Percentiles rank a stretch among this genome's conserved stretches.
These are phyloP conservation scores for Eupithecia tripunctaria DNA, from an alignment of 2,888 invertebrate genomes.

Conservation along the genomic window DNA sequence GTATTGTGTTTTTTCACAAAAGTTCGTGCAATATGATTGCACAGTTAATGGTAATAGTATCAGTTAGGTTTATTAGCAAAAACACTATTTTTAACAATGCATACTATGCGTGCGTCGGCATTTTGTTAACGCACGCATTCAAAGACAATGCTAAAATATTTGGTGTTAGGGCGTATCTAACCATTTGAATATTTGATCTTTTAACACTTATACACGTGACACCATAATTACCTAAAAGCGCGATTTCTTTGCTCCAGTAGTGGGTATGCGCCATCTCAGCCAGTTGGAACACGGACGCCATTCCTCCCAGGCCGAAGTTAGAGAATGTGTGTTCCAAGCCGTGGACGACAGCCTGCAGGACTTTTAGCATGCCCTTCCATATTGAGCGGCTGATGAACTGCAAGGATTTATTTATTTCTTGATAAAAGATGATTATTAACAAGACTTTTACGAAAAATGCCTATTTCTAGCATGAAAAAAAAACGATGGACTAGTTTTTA, in stretches of 20 bases:
- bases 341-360: slow-evolving; percentile 93
- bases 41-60: too few relatives aligned
- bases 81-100: too few relatives aligned
- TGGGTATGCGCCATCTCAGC: slow-evolving; percentile 99
- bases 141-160: too few relatives aligned
- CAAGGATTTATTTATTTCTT: neutral
- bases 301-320: slow-evolving; percentile 97
- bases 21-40: too few relatives aligned
- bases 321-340: slow-evolving; percentile 96
- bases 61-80: too few relatives aligned
- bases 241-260: slow-evolving; percentile 96
- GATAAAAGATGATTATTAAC: neutral
- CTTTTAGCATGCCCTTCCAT: slow-evolving; percentile 98
- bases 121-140: too few relatives aligned
- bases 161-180: too few relatives aligned
- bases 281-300: slow-evolving; percentile 98
- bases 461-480: neutral
- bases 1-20: too few relatives aligned
- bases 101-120: too few relatives aligned
- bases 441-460: neutral
- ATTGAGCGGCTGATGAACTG: slow-evolving; percentile 95
- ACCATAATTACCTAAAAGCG: slow-evolving; percentile 64
- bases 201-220: neutral
- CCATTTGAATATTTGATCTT: too few relatives aligned
- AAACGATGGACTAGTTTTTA: neutral